These are phyloP conservation scores for Zaprionus kolodkinae DNA, from an alignment of 1,140 invertebrate genomes.

Conservation along the genomic window DNA sequence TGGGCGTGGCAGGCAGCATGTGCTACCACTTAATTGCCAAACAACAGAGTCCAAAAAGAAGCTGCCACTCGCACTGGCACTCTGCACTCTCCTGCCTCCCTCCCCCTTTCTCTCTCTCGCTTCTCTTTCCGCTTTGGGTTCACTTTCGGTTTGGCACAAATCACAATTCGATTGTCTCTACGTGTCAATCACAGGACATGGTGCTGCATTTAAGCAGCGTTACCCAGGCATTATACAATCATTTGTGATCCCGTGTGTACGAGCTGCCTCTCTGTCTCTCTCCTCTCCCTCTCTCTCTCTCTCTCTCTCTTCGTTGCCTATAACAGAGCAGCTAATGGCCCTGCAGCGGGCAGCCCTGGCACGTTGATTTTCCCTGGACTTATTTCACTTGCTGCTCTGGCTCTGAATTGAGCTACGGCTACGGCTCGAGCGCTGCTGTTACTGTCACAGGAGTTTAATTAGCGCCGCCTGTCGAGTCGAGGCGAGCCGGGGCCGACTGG, in stretches of 20 bases:
- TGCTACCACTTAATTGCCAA: conserved; percentile 69
- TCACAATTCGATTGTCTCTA: conserved; percentile 79
- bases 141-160: conserved; percentile 48
- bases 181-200: conserved; percentile 75
- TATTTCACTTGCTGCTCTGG: conserved; percentile 62
- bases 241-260: conserved; percentile 40
- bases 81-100: background rate
- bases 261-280: background rate
- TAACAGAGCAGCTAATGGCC: conserved; percentile 73
- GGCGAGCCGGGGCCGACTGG: conserved; percentile 50
- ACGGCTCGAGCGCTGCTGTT: conserved; percentile 6
- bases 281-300: background rate
- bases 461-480: conserved; percentile 67
- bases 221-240: conserved; percentile 72
- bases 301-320: background rate
- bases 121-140: conserved; percentile 4
- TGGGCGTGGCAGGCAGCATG: conserved; percentile 51
- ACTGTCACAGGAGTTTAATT: conserved; percentile 69
- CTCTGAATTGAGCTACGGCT: conserved; percentile 2
- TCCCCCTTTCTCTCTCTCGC: background rate
- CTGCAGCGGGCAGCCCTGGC: conserved; percentile 21
- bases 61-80: conserved; percentile 59
- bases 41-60: conserved; percentile 41
- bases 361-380: conserved; percentile 66
- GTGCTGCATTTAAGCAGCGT: conserved; percentile 62